A percentile compares a stretch with the other conserved stretches of the same genome.
phyloP scores from a whole-genome alignment of 2,797 vertebrate species.

The Chaetophractus vellerosus region DNA sequence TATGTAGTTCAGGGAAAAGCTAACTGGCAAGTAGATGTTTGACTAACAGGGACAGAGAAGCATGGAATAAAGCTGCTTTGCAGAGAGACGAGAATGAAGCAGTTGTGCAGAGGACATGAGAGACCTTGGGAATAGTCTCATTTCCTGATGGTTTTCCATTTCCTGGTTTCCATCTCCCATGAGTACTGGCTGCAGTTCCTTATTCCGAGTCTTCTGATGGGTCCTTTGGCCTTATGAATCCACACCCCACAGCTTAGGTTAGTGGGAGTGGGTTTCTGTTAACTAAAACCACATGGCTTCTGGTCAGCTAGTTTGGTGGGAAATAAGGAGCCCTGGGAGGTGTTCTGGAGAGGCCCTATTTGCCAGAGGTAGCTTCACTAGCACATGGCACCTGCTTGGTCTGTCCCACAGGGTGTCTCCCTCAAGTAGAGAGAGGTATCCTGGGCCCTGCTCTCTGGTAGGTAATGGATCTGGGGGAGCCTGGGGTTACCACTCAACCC shows the following conservation, averaged over 20 bases:
- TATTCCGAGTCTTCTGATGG: constrained; percentile 46
- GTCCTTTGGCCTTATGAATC: constrained; percentile 46
- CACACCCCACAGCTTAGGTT: neutral
- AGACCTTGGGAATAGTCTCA: constrained; percentile 24
- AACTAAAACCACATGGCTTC: constrained; percentile 61
- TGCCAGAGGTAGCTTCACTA: neutral
- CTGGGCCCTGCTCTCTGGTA: neutral
- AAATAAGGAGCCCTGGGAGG: neutral
- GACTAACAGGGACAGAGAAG: neutral
- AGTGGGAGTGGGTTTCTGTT: constrained; percentile 53
- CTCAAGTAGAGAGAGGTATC: neutral
- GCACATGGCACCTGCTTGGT: neutral
- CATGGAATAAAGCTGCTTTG: neutral
- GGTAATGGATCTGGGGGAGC: neutral
- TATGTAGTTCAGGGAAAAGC: neutral
- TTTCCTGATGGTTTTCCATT: constrained; percentile 57
- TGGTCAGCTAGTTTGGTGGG: neutral
- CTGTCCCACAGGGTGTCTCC: neutral
- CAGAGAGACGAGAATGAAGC: constrained; percentile 15
- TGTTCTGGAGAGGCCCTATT: neutral
- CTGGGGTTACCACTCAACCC: too few species aligned
- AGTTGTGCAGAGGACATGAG: neutral
- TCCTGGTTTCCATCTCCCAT: constrained; percentile 30
- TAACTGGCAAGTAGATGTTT: constrained; percentile 10
- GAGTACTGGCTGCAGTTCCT: neutral